Percentiles rank a stretch among this genome's conserved stretches.
Evolutionary conservation across 64 coral and sea anemone species (phyloP).

Genomic region (Montipora efflorescens): DNA sequence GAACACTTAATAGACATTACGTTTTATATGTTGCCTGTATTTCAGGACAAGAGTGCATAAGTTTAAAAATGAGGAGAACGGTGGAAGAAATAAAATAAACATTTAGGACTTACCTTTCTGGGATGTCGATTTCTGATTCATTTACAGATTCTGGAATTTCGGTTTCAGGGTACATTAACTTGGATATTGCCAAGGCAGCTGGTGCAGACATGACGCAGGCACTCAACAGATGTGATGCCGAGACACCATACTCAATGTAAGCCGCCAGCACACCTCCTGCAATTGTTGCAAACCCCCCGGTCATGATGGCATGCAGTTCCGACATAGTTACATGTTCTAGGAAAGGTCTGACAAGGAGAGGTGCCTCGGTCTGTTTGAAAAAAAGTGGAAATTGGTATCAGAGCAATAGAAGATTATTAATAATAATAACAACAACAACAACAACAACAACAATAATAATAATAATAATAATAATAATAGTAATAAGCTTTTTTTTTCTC

Average conservation of each 20-base stretch:
- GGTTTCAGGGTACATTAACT: conserved; percentile 92
- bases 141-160: conserved; percentile 73
- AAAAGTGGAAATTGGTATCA: no score
- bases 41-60: no score
- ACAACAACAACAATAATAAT: no score
- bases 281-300: conserved; percentile 94
- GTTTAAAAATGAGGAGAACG: no score
- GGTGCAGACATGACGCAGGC: conserved; percentile 97
- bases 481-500: no score
- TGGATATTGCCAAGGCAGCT: conserved; percentile 89
- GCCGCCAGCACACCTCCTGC: conserved; percentile 91
- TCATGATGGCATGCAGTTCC: conserved; percentile 96
- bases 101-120: conserved; percentile 66
- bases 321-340: conserved; percentile 88
- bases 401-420: no score
- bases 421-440: no score
- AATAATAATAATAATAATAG: no score
- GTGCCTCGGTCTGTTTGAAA: conserved; percentile 87
- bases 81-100: no score
- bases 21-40: no score
- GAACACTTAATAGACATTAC: no score
- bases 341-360: conserved; percentile 84
- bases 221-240: conserved; percentile 84
- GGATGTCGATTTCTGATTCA: conserved; percentile 87
- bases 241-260: conserved; percentile 89